phyloP scores from a whole-genome alignment of 2,113 vertebrate genomes.

The Dasyprocta punctata region DNA sequence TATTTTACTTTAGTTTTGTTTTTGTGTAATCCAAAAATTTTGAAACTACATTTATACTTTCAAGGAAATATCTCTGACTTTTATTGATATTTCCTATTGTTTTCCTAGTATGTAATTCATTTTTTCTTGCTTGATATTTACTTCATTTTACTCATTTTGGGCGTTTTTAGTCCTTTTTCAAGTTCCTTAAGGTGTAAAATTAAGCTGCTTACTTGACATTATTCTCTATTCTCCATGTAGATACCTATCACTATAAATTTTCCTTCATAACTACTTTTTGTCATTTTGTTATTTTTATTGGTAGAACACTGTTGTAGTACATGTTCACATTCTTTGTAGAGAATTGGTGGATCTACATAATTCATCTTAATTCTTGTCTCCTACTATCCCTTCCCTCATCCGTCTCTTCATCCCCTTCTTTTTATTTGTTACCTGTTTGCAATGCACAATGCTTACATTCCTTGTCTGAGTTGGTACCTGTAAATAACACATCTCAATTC shows the following conservation, averaged over 20 bases:
- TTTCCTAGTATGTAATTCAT: neutral
- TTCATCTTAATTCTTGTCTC: too few relatives aligned
- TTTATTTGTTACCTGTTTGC: too few relatives aligned
- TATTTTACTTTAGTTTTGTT: neutral
- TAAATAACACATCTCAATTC: too few relatives aligned
- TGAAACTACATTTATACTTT: neutral
- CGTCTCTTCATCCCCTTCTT: too few relatives aligned
- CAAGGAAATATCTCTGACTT: neutral
- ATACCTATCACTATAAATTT: neutral
- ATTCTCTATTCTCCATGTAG: neutral
- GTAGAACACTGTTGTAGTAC: neutral
- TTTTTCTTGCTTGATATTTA: neutral
- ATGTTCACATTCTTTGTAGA: neutral
- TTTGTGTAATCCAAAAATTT: neutral
- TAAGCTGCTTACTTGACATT: neutral
- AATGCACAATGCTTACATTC: too few relatives aligned
- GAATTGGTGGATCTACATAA: neutral
- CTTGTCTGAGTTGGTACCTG: too few relatives aligned
- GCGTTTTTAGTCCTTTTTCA: neutral
- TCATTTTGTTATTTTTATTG: neutral
- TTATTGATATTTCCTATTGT: neutral
- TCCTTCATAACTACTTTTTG: neutral
- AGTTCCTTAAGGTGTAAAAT: neutral
- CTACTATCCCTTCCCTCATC: too few relatives aligned
- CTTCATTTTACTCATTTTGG: neutral